Conservation (phyloP, 1,140 invertebrate genomes). For the Formica selysi region DNA sequence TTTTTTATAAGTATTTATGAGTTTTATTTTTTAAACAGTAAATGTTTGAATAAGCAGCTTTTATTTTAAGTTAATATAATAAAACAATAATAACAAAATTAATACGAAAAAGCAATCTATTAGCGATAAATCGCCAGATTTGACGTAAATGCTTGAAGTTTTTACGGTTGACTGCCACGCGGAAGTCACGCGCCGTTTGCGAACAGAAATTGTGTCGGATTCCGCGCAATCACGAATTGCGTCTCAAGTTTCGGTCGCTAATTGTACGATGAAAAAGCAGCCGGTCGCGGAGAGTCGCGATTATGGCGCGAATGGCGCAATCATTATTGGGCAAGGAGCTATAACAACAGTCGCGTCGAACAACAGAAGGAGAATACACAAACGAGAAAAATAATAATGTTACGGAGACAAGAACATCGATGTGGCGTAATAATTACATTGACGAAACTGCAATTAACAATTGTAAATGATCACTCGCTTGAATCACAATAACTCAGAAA, state of each 20-base stretch:
- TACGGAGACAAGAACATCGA: conserved; percentile 28
- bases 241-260: conserved; percentile 68
- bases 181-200: conserved; percentile 36
- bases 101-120: neutral
- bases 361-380: conserved; percentile 39
- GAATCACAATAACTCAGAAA: neutral
- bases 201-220: conserved; percentile 67
- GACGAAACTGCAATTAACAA: conserved; percentile 27
- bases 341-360: conserved; percentile 25
- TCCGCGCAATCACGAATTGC: conserved; percentile 64
- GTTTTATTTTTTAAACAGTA: neutral
- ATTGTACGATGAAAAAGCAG: conserved; percentile 71
- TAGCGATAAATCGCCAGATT: neutral
- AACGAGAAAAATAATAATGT: conserved; percentile 60
- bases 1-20: conserved; percentile 1
- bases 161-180: conserved; percentile 25
- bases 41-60: neutral
- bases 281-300: conserved; percentile 63
- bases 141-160: neutral
- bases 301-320: conserved; percentile 69
- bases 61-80: neutral
- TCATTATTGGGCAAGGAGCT: conserved; percentile 66
- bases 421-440: conserved; percentile 52
- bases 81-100: neutral
- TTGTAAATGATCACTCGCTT: conserved; percentile 10